Evolutionary conservation across 2,888 invertebrate genomes (phyloP).

Genomic region (Chloromyia formosa): DNA sequence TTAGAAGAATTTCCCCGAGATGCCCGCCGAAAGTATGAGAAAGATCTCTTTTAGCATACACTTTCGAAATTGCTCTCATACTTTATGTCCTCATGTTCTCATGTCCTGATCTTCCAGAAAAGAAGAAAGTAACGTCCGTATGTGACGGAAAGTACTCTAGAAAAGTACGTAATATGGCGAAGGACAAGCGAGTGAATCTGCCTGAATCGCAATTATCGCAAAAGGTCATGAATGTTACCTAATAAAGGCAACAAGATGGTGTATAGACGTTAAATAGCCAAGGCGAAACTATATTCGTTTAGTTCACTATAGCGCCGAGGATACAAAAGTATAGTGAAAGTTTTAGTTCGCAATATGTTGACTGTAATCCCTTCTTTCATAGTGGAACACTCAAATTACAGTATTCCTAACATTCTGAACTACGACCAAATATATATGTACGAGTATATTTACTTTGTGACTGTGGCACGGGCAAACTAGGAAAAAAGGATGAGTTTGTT

Average conservation of each 20-base stretch:
- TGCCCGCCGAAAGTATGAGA: too few species aligned
- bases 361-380: conserved; percentile 26
- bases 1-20: too few species aligned
- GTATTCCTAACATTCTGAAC: too few species aligned
- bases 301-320: background rate
- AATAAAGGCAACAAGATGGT: conserved; percentile 30
- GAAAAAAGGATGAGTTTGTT: conserved; percentile 24
- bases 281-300: background rate
- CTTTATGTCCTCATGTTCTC: too few species aligned
- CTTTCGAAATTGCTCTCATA: too few species aligned
- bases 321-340: background rate
- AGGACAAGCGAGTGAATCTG: too few species aligned
- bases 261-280: conserved; percentile 7
- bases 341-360: conserved; percentile 33
- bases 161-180: too few species aligned
- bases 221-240: conserved; percentile 35
- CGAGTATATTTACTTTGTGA: background rate
- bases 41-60: too few species aligned
- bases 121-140: too few species aligned
- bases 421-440: background rate
- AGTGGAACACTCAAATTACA: conserved; percentile 35
- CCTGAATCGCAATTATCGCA: conserved; percentile 35
- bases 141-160: too few species aligned
- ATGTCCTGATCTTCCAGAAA: too few species aligned
- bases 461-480: background rate